These are phyloP conservation scores for Thaleichthys pacificus DNA, from an alignment of 2,797 vertebrate genomes.

Conservation along the genomic window DNA sequence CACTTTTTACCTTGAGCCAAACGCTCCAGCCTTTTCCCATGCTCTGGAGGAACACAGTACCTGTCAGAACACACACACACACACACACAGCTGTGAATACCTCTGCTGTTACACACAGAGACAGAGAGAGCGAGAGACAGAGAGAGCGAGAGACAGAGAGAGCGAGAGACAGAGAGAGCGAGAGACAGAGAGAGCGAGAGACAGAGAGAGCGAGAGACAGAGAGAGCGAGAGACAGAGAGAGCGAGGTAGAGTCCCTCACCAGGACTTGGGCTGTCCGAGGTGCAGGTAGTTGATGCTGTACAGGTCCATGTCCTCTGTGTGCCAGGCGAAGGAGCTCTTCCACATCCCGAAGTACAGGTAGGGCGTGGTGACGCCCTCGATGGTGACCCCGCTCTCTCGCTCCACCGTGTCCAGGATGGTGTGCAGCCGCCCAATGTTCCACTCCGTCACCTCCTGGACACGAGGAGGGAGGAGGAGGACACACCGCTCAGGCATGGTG, in stretches of 20 bases:
- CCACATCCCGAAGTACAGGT: conserved; percentile 99
- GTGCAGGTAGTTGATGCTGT: conserved; percentile 97
- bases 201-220: no score
- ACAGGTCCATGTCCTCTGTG: conserved; percentile 98
- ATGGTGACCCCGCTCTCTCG: conserved; percentile 94
- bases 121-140: not conserved
- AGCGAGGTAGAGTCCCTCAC: conserved; percentile 64
- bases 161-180: not conserved
- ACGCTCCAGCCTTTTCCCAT: conserved; percentile 92
- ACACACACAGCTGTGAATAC: not conserved
- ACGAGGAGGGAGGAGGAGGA: not conserved
- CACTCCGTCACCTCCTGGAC: conserved; percentile 85
- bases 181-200: no score
- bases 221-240: no score
- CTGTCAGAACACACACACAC: conserved; percentile 63
- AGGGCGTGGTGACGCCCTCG: conserved; percentile 96
- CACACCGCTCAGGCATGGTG: no score
- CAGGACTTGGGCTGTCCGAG: conserved; percentile 98
- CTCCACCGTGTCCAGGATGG: conserved; percentile 93
- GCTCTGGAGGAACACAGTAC: conserved; percentile 94
- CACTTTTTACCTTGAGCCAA: conserved; percentile 87
- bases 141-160: not conserved
- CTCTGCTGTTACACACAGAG: not conserved
- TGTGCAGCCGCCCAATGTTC: conserved; percentile 90
- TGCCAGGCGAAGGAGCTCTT: conserved; percentile 99